Evolutionary conservation across 2,888 invertebrate genomes (phyloP).

Genomic region (Hetaerina titia): DNA sequence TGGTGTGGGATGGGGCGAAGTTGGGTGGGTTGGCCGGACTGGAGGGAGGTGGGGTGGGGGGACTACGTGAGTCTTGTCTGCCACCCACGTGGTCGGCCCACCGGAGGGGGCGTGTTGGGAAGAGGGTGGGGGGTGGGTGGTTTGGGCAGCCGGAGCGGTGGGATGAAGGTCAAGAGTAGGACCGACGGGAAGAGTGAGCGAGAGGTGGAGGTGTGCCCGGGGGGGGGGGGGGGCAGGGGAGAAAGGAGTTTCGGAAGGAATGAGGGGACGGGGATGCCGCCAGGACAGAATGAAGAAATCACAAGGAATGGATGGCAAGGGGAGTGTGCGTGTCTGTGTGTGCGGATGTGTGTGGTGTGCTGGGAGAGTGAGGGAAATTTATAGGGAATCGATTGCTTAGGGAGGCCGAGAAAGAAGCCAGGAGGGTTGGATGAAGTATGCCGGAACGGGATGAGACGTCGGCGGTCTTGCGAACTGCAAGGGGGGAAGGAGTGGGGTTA

Average conservation of each 20-base stretch:
- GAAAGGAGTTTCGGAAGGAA: not conserved
- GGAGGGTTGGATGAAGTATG: not conserved
- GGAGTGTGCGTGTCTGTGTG: not conserved
- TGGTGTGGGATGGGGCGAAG: not conserved
- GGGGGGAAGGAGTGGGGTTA: not conserved
- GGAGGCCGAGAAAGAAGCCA: not conserved
- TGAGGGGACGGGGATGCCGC: not conserved
- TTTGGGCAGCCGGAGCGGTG: not conserved
- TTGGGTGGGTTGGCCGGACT: not conserved
- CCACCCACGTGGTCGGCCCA: constrained; percentile 28
- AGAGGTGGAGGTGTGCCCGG: not conserved
- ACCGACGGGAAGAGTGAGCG: not conserved
- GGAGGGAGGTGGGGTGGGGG: not conserved
- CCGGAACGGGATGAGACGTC: not conserved
- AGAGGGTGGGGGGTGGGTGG: not conserved
- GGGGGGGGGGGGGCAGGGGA: not conserved
- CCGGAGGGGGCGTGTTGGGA: not conserved
- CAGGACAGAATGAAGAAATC: not conserved
- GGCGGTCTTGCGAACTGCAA: not conserved
- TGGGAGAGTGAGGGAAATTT: not conserved
- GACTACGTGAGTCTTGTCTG: constrained; percentile 8
- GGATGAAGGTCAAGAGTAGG: not conserved
- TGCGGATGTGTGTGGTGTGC: not conserved
- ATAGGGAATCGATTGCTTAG: not conserved
- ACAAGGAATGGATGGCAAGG: not conserved